Evolutionary conservation across 2,797 vertebrate species (phyloP).

Genomic region (Malacoctenus gilli): DNA sequence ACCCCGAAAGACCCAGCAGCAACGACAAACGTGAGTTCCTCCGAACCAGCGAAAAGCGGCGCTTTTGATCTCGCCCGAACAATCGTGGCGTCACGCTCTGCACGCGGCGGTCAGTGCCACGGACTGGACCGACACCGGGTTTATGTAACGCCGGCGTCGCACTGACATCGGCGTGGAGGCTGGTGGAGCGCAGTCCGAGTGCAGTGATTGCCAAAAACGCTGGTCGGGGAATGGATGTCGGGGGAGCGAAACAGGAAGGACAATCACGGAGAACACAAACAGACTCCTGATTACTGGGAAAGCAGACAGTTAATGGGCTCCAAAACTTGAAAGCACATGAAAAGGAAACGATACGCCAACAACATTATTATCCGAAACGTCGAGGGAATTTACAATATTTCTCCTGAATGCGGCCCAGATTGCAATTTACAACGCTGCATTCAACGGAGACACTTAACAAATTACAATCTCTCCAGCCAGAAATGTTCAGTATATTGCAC

Average conservation of each 20-base stretch:
- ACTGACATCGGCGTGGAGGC: slow-evolving; percentile 23
- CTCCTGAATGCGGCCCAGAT: slow-evolving; percentile 37
- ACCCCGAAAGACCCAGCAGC: slow-evolving; percentile 11
- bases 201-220: slow-evolving; percentile 23
- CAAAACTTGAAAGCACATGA: slow-evolving; percentile 18
- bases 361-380: slow-evolving; percentile 34
- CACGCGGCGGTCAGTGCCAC: too few species aligned
- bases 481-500: slow-evolving; percentile 73
- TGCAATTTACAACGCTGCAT: slow-evolving; percentile 57
- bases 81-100: slow-evolving; percentile 2
- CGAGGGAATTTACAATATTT: slow-evolving; percentile 44
- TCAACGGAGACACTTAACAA: slow-evolving; percentile 42
- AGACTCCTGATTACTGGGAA: slow-evolving; percentile 40
- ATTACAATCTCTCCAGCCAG: slow-evolving; percentile 67
- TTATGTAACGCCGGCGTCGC: slow-evolving; percentile 4
- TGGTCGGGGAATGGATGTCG: neutral
- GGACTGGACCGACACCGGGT: too few species aligned
- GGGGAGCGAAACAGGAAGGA: slow-evolving; percentile 14
- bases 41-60: slow-evolving; percentile 6
- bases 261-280: slow-evolving; percentile 26
- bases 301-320: slow-evolving; percentile 16
- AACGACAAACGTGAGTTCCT: slow-evolving; percentile 10
- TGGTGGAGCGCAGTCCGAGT: slow-evolving; percentile 27
- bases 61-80: slow-evolving; percentile 1
- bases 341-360: slow-evolving; percentile 23